Conservation (phyloP, 2,113 vertebrate species). For the Orcinus orca region DNA sequence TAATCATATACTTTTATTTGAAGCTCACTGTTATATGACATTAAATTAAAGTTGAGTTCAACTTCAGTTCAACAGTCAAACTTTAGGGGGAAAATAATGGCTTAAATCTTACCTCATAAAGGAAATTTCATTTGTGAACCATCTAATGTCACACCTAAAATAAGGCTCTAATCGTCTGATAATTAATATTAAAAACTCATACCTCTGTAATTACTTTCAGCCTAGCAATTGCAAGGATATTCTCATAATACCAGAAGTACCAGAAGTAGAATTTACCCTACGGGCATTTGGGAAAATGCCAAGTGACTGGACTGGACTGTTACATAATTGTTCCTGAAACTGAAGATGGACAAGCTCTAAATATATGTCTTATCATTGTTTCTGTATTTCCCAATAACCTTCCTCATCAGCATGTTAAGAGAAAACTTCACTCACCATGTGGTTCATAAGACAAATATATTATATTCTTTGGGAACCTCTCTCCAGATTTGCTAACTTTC, state of each 20-base stretch:
- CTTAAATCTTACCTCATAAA: neutral
- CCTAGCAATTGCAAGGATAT: neutral
- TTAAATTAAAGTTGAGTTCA: neutral
- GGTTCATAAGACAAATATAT: neutral
- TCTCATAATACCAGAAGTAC: neutral
- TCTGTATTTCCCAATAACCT: neutral
- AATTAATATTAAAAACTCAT: slow-evolving; percentile 41
- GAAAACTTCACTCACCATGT: neutral
- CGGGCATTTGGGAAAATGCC: neutral
- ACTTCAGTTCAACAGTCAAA: neutral
- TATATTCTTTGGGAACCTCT: neutral
- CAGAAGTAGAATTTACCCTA: neutral
- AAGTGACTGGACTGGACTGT: neutral
- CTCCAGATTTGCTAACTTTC: neutral
- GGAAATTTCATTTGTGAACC: neutral
- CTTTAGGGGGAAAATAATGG: neutral
- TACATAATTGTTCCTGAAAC: neutral
- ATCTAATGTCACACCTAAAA: neutral
- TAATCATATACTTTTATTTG: neutral
- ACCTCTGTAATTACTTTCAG: neutral
- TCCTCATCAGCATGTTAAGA: neutral
- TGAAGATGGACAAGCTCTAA: neutral
- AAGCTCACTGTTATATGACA: neutral
- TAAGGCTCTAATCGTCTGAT: neutral
- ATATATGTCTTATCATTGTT: neutral